These are phyloP conservation scores for Tipula lateralis DNA, from an alignment of 2,888 invertebrate species.

Conservation along the genomic window DNA sequence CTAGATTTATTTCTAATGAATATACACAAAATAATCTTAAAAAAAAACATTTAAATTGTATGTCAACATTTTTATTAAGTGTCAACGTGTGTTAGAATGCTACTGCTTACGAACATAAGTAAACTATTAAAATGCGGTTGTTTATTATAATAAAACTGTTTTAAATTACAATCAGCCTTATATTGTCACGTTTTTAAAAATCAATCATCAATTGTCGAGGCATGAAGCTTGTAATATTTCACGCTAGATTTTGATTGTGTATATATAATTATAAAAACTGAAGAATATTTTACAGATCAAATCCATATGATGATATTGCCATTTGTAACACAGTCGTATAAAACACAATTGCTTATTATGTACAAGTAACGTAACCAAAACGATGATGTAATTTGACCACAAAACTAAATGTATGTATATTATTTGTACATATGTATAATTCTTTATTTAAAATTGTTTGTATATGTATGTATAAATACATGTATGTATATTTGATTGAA, in stretches of 20 bases:
- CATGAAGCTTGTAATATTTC: not conserved
- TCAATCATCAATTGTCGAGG: not conserved
- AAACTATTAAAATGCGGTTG: not conserved
- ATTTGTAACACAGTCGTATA: not conserved
- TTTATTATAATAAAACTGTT: not conserved
- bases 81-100: not conserved
- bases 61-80: not conserved
- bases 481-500: not conserved
- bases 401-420: not conserved
- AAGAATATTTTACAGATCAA: not conserved
- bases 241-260: not conserved
- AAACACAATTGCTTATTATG: not conserved
- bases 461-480: not conserved
- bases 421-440: not conserved
- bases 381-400: conserved; percentile 13
- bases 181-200: not conserved
- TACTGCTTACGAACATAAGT: not conserved
- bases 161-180: not conserved
- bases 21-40: not conserved
- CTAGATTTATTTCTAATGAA: not conserved
- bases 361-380: not conserved
- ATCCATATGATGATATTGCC: not conserved
- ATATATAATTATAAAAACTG: not conserved
- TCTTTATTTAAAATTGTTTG: not conserved
- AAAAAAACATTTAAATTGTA: not conserved